Base-by-base conservation (phyloP, 2,888 invertebrate species). In the Pandemis cinnamomeana region DNA sequence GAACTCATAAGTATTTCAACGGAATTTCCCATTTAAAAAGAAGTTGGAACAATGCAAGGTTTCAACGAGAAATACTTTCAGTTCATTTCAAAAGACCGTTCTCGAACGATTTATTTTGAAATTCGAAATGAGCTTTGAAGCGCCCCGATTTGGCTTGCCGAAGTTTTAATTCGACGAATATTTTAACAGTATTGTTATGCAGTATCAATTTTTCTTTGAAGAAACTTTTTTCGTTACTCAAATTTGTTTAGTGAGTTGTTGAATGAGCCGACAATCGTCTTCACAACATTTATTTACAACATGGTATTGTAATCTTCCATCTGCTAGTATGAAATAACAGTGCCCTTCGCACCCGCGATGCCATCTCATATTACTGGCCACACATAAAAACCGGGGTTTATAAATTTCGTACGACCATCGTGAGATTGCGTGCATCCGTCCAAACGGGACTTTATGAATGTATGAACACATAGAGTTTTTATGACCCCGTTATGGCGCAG, bases 11-110 rank as follows among this genome's bases (percentile, higher is more conserved):
- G 87, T 84, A 87, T 86, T 84, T 71, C 61, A 61, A 44, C 72
- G 78, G 77, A 79, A 77, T 77, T 80, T 85, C 87, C 88, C 87
- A 89, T 90, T 89, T 88, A 87, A 86, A 81, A 79, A 80, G 80
- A 78, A 85, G 79, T 83, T 83, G 78, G 80, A 87, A 87, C 84
- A 87, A 84, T 86, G 77, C 77, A 63, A 79, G 79, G 81, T 83
- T 81, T 83, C 83, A 69, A 78, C 78, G 79, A 72, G 76, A 78
- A 78, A 78, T 80, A 85, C 83, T 82, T 78, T 79, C 75, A 79
- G 79, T 76, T 77, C 77, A 76, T 83, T 82, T 77, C 81, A 82
- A 82, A 83, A 80, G 75, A 78, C 78, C 80, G 68, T 71, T 71
- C 74, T 48, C 64, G 72, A 66, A 75, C 51, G 67, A 78, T 75